These are phyloP conservation scores for Fulmarus glacialis DNA, from an alignment of 2,113 vertebrate species.

Conservation along the genomic window DNA sequence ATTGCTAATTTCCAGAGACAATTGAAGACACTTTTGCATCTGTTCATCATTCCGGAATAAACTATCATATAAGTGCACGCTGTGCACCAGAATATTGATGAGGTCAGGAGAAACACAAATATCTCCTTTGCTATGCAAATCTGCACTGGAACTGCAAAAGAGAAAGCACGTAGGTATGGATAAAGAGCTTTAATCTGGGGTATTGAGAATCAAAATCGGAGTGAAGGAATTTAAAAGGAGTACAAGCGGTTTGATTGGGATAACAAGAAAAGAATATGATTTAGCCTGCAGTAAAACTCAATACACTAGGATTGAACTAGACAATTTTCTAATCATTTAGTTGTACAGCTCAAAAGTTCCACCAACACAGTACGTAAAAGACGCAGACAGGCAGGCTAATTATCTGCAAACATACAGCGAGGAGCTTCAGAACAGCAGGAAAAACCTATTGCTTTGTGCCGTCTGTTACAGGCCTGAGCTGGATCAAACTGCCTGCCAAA, in stretches of 20 bases:
- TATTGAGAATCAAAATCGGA: slow-evolving; percentile 23
- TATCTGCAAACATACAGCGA: background rate
- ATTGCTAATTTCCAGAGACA: slow-evolving; percentile 73
- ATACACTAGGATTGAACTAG: background rate
- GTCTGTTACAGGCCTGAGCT: background rate
- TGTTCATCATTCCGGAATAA: slow-evolving; percentile 49
- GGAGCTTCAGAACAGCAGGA: slow-evolving; percentile 12
- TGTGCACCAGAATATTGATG: slow-evolving; percentile 53
- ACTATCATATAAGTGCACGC: slow-evolving; percentile 41
- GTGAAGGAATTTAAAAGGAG: slow-evolving; percentile 43
- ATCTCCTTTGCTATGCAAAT: slow-evolving; percentile 48
- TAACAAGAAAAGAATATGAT: background rate
- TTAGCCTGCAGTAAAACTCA: background rate
- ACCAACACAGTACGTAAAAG: background rate
- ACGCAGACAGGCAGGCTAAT: background rate
- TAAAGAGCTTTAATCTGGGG: slow-evolving; percentile 50
- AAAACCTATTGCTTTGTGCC: background rate
- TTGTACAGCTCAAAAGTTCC: background rate
- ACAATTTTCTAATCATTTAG: background rate
- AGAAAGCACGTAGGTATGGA: slow-evolving; percentile 44
- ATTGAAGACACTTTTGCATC: slow-evolving; percentile 66
- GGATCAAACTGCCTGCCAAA: background rate
- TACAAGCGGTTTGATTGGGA: background rate
- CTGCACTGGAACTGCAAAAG: background rate
- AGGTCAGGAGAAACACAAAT: slow-evolving; percentile 25